Base-by-base conservation (phyloP, 2,888 invertebrate species). In the Vesta saturnalis region DNA sequence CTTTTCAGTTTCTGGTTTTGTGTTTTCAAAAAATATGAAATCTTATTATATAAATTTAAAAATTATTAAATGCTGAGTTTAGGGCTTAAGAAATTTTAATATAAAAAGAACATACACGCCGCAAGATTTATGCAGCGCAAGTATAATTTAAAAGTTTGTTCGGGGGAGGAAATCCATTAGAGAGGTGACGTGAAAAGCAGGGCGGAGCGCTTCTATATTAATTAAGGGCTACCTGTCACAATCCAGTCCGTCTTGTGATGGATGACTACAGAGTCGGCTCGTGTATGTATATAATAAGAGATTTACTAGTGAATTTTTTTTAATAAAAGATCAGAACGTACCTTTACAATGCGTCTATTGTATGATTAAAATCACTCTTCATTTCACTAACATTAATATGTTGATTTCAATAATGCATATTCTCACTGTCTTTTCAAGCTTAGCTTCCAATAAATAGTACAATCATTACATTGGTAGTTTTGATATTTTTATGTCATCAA, bases 171-270 rank as follows among this genome's bases (percentile, higher is more conserved):
- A 82, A 82, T 82, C 82, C 82, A 82, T 82, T 82, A 82, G 81
- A 78, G 79, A 78, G 79, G 79, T 81, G 80, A 81, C 81, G 81
- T 80, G 81, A 81, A 82, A 81, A 80, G 80, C 80, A 78, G 79
- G 80, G 81, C 78, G 82, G 80, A 80, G 80, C 81, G 81, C 79
- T 81, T 81, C 82, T 82, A 82, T 83, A 83, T 83, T 83, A 83
- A 83, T 83, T 83, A 83, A 82, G 81, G 82, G 79, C 81, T 80
- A 83, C 81, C 82, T 83, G 82, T 83, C 82, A 83, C 80, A 78
- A 79, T 77, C 79, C 80, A 80, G 78, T 79, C 79, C 79, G 79
- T 79, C 80, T 78, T 75, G 78, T 82, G 82, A 82, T 82, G 80
- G 82, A 82, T 82, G 82, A 79, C 78, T 77, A 74, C 80, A 80